Evolutionary conservation across 1,140 invertebrate species (phyloP).

Genomic region (Dendrolimus kikuchii): DNA sequence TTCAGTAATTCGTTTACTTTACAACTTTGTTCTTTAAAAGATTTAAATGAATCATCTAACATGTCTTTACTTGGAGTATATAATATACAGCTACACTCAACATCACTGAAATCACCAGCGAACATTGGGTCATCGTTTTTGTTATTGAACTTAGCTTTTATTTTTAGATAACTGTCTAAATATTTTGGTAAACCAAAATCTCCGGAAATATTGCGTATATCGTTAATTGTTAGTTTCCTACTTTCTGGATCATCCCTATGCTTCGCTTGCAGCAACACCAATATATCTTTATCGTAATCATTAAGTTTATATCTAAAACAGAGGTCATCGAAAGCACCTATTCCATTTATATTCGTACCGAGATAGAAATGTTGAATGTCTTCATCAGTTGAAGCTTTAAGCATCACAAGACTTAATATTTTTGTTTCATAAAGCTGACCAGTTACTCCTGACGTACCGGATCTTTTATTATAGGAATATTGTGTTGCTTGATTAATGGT

Average conservation of each 20-base stretch:
- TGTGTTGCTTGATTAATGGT: background rate
- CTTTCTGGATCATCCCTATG: slow-evolving; percentile 6
- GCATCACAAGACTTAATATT: slow-evolving; percentile 12
- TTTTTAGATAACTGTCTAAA: slow-evolving; percentile 17
- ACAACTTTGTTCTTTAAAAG: slow-evolving; percentile 2
- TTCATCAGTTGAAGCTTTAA: slow-evolving; percentile 11
- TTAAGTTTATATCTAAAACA: slow-evolving; percentile 12
- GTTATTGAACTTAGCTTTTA: slow-evolving; percentile 8
- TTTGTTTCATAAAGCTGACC: slow-evolving; percentile 21
- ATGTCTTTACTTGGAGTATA: slow-evolving; percentile 13
- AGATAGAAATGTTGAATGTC: slow-evolving; percentile 14
- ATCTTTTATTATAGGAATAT: slow-evolving; percentile 5
- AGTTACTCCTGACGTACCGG: slow-evolving; percentile 13
- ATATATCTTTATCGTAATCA: background rate
- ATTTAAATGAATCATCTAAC: slow-evolving; percentile 6
- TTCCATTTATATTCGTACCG: slow-evolving; percentile 13
- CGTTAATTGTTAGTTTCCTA: slow-evolving; percentile 1
- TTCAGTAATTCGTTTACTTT: slow-evolving; percentile 13
- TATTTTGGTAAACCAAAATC: slow-evolving; percentile 11
- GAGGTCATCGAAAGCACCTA: slow-evolving; percentile 16
- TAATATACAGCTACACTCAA: slow-evolving; percentile 15
- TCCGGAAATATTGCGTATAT: slow-evolving; percentile 1
- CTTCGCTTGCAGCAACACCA: slow-evolving; percentile 8
- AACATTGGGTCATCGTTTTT: slow-evolving; percentile 10
- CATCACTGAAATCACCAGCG: slow-evolving; percentile 9